These are phyloP conservation scores for Erebia palarica DNA, from an alignment of 2,888 invertebrate genomes.

Conservation along the genomic window DNA sequence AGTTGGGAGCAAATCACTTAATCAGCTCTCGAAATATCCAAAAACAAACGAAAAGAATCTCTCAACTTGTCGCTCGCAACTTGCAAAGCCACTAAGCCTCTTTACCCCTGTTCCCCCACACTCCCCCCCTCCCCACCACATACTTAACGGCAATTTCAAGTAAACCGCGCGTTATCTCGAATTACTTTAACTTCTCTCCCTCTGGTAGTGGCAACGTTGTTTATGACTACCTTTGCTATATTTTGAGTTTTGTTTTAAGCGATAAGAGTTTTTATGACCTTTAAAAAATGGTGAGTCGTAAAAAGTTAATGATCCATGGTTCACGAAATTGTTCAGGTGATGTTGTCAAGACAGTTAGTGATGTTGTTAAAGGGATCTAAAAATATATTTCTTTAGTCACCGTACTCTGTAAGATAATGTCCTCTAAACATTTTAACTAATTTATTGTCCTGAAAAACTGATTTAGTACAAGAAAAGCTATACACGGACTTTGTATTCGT, in stretches of 20 bases:
- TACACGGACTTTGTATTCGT: neutral
- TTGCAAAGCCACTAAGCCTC: conserved; percentile 69
- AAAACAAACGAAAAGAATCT: conserved; percentile 41
- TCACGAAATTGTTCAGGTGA: neutral
- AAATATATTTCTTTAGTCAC: neutral
- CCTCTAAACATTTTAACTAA: too few species aligned
- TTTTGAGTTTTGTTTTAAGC: conserved; percentile 21
- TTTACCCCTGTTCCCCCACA: conserved; percentile 59
- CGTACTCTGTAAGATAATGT: neutral
- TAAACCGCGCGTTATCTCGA: conserved; percentile 60
- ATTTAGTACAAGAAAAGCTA: too few species aligned
- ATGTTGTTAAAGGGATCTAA: neutral
- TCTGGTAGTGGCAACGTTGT: conserved; percentile 43
- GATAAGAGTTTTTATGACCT: conserved; percentile 19
- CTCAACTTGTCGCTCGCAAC: conserved; percentile 44
- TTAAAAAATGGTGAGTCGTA: neutral
- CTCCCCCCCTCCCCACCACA: conserved; percentile 66
- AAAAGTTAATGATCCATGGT: neutral
- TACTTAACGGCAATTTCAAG: conserved; percentile 74
- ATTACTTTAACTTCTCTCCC: conserved; percentile 51
- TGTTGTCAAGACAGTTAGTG: neutral
- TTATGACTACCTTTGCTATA: conserved; percentile 56
- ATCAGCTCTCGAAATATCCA: conserved; percentile 41
- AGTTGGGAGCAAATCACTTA: conserved; percentile 38
- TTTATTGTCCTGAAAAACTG: too few species aligned